These are phyloP conservation scores for Gadus chalcogrammus DNA, from an alignment of 2,113 vertebrate species.

Conservation along the genomic window DNA sequence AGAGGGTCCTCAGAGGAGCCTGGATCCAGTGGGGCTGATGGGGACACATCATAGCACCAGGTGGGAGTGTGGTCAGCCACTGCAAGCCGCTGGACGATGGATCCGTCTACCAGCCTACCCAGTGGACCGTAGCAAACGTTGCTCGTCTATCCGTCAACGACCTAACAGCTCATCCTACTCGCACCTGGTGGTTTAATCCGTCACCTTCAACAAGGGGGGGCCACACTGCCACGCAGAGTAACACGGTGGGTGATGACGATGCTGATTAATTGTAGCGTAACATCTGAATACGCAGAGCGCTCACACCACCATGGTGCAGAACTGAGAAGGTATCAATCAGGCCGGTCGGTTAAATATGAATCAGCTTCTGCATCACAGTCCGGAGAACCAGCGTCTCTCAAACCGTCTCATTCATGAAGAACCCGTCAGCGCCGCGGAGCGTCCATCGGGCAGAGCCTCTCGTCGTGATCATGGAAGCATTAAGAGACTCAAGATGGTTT, in stretches of 20 bases:
- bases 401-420: not conserved
- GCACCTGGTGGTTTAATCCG: too few species aligned
- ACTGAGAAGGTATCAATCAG: slow-evolving; percentile 15
- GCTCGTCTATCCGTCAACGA: too few species aligned
- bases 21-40: slow-evolving; percentile 13
- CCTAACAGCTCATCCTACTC: too few species aligned
- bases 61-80: too few species aligned
- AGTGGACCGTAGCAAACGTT: too few species aligned
- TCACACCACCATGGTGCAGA: not conserved
- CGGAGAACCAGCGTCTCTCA: slow-evolving; percentile 6
- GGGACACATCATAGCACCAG: too few species aligned
- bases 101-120: too few species aligned
- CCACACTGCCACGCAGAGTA: not conserved
- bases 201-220: too few species aligned
- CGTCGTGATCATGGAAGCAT: too few species aligned
- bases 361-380: slow-evolving; percentile 20
- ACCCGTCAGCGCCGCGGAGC: not conserved
- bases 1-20: slow-evolving; percentile 41
- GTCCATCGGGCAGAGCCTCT: not conserved
- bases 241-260: not conserved
- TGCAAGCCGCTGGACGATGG: too few species aligned
- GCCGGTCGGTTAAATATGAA: slow-evolving; percentile 26
- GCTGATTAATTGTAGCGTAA: not conserved
- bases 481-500: too few species aligned
- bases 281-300: not conserved